These are phyloP conservation scores for Spodoptera picta DNA, from an alignment of 2,888 invertebrate species.

Conservation along the genomic window DNA sequence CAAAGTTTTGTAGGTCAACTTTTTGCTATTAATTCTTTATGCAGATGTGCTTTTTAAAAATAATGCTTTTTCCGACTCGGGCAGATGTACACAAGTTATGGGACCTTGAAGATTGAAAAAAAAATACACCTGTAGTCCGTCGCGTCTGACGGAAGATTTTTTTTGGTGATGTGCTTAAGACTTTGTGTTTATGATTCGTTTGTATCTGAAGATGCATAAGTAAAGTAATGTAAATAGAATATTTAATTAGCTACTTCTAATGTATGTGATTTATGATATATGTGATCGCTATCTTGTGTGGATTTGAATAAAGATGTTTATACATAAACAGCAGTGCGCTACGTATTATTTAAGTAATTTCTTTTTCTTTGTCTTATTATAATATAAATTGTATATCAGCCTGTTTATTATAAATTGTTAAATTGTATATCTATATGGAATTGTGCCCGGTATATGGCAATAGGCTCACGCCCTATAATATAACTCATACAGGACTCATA, in stretches of 20 bases:
- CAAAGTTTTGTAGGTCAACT: slow-evolving; percentile 85
- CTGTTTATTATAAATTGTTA: too few species aligned
- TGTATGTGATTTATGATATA: too few species aligned
- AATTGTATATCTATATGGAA: too few species aligned
- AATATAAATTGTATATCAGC: too few species aligned
- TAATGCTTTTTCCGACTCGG: slow-evolving; percentile 72
- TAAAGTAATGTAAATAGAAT: slow-evolving; percentile 20
- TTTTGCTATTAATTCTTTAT: slow-evolving; percentile 87
- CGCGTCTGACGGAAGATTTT: slow-evolving; percentile 67
- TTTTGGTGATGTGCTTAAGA: slow-evolving; percentile 53
- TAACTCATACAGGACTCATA: too few species aligned
- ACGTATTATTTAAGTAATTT: too few species aligned
- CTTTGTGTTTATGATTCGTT: slow-evolving; percentile 34
- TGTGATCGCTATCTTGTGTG: too few species aligned
- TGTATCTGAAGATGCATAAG: slow-evolving; percentile 34
- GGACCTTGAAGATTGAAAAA: slow-evolving; percentile 82
- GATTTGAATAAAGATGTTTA: too few species aligned
- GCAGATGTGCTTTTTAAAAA: slow-evolving; percentile 85
- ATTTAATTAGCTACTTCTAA: slow-evolving; percentile 17
- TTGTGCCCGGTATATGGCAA: too few species aligned
- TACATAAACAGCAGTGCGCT: too few species aligned
- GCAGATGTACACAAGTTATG: slow-evolving; percentile 79
- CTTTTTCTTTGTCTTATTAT: too few species aligned
- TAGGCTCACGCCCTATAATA: too few species aligned
- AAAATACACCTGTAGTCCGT: slow-evolving; percentile 81